Base-by-base conservation (phyloP, 2,797 vertebrate genomes). In the Glyptemys insculpta region DNA sequence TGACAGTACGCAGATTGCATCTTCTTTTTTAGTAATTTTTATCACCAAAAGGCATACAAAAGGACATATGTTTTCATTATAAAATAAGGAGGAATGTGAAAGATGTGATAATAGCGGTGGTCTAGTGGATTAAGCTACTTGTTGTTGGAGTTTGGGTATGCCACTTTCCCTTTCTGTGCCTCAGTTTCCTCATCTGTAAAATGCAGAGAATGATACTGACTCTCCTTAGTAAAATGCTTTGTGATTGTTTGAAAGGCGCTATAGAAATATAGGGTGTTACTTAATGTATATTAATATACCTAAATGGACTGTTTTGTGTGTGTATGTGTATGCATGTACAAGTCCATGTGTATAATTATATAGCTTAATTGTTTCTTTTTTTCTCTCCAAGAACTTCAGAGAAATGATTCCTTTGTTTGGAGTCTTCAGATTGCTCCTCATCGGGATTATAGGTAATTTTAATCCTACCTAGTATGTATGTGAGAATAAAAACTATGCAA, bases 361-460 rank as follows among this genome's bases (percentile, higher is more conserved):
- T 50, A 57, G 29, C 65, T 95, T 57, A 80, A 54, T 79, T 87
- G 68, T 59, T 53, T 14, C 85, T 81, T 68, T 92, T 96, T 96
- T 80, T 57, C 90, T 94, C 86, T 91, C 72, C n/a, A 98, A 99
- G 99, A 99, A 99, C 97, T 99, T 99, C 97, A 97, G 97, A 96
- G 98, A 99, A 97, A 99, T 99, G 99, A 98, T 99, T 88, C 99
- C 98, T 85, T 94, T 98, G 49, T 97, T 99, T 21, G 99, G 99
- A 94, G 93, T 99, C 57, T 97, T 99, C 97, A 98, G 99, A 93
- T 99, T 99, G 89, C 34, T 98, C 3, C 12, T 95, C 84, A 99
- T 99, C 44, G 31, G 98, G 44, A 0, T 98, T 4, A 98, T 99
- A 79, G 98, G 99, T 99, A 98, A 57, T 98, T 97, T 79, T 74